phyloP scores from a whole-genome alignment of 2,888 invertebrate species.

The Clistopyga incitator region DNA sequence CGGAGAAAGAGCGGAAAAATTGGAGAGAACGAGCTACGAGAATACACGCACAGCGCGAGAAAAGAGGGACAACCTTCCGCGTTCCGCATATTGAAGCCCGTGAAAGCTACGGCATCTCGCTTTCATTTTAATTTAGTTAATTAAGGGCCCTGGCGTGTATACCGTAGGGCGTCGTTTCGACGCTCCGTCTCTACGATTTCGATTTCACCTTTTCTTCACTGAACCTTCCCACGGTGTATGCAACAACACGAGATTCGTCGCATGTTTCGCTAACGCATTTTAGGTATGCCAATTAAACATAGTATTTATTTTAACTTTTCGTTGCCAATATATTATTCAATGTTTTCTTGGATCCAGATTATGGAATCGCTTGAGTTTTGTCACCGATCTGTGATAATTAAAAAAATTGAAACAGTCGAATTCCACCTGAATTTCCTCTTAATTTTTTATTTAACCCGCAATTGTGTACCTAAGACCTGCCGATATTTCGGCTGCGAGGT shows the following conservation, averaged over 20 bases:
- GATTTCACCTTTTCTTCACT: neutral
- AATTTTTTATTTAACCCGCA: no score
- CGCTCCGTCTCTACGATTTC: neutral
- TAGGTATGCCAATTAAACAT: no score
- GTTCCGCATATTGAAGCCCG: conserved; percentile 14
- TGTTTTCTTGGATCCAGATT: no score
- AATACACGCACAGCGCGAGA: neutral
- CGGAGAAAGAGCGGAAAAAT: neutral
- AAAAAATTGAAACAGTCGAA: no score
- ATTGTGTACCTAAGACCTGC: no score
- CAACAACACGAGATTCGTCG: neutral
- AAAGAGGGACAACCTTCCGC: neutral
- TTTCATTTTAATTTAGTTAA: conserved; percentile 63
- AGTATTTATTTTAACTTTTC: no score
- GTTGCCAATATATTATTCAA: no score
- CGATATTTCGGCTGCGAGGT: neutral
- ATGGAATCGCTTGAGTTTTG: no score
- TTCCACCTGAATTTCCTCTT: neutral
- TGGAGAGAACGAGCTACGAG: neutral
- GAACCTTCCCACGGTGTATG: neutral
- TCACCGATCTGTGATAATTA: no score
- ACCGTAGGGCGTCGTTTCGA: neutral
- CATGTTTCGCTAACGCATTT: no score
- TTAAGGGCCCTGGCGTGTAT: conserved; percentile 43
- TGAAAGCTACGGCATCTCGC: conserved; percentile 32